Evolutionary conservation across 2,888 invertebrate species (phyloP).

Genomic region (Apamea epomidion): DNA sequence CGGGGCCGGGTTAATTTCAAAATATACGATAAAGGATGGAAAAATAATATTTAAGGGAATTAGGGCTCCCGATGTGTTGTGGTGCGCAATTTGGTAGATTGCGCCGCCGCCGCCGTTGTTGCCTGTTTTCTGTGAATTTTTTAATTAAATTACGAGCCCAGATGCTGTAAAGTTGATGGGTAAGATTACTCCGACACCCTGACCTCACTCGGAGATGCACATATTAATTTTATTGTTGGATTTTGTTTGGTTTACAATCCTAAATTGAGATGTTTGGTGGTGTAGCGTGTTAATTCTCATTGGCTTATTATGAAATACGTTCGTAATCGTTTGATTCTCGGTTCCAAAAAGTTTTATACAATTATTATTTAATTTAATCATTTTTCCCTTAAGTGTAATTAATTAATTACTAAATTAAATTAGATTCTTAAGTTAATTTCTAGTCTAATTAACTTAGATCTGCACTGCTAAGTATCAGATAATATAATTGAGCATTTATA

Average conservation of each 20-base stretch:
- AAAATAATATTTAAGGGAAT: constrained; percentile 89
- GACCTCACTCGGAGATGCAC: constrained; percentile 50
- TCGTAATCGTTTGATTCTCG: not conserved
- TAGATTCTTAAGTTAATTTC: not conserved
- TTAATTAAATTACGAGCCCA: constrained; percentile 89
- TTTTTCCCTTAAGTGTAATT: not conserved
- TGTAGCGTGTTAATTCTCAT: constrained; percentile 46
- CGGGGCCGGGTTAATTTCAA: constrained; percentile 85
- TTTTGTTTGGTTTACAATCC: constrained; percentile 64
- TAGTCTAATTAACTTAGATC: not conserved
- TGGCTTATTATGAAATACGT: constrained; percentile 30
- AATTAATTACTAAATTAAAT: not conserved
- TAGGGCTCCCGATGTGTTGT: constrained; percentile 84
- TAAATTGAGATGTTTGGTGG: constrained; percentile 63
- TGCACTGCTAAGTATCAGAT: not conserved
- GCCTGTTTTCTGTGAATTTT: constrained; percentile 89
- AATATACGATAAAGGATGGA: constrained; percentile 87
- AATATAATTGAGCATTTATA: too few species aligned
- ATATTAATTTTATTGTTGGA: constrained; percentile 64
- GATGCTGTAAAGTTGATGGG: constrained; percentile 85
- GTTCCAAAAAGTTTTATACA: not conserved
- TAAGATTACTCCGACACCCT: constrained; percentile 69
- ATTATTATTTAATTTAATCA: not conserved
- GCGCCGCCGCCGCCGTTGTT: constrained; percentile 77
- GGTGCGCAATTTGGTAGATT: constrained; percentile 88